phyloP scores from a whole-genome alignment of 2,113 vertebrate species.

The Tinamus guttatus region DNA sequence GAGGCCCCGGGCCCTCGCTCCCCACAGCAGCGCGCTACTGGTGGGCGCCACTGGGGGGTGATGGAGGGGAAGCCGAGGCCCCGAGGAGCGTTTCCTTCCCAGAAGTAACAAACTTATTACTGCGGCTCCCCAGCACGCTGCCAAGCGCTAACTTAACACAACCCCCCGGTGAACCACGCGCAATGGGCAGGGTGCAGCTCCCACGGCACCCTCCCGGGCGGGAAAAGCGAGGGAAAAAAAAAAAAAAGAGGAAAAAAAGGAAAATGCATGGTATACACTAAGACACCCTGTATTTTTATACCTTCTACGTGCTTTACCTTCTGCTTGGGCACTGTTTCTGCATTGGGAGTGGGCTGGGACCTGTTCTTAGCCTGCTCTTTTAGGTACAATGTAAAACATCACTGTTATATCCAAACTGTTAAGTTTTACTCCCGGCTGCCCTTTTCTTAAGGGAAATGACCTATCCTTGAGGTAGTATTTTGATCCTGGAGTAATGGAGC shows the following conservation, averaged over 20 bases:
- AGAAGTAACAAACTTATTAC: conserved; percentile 15
- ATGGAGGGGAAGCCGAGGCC: background rate
- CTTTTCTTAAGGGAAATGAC: background rate
- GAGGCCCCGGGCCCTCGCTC: background rate
- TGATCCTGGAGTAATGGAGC: background rate
- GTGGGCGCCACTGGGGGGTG: background rate
- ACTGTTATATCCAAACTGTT: background rate
- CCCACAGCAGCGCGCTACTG: background rate
- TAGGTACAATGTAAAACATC: background rate
- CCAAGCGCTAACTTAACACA: conserved; percentile 55
- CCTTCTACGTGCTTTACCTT: no score
- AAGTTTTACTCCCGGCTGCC: no score
- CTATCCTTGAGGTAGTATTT: background rate
- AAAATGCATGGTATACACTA: no score
- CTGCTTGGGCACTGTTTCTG: background rate
- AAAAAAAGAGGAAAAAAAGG: no score
- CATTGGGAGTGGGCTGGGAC: background rate
- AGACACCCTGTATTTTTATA: no score
- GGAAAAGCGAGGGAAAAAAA: no score
- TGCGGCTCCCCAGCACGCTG: conserved; percentile 13
- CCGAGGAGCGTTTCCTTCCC: background rate
- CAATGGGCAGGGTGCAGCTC: background rate
- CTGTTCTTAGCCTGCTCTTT: background rate
- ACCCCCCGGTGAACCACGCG: conserved; percentile 8
- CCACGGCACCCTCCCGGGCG: no score